phyloP scores from a whole-genome alignment of 2,888 invertebrate species.

The Melanargia galathea region DNA sequence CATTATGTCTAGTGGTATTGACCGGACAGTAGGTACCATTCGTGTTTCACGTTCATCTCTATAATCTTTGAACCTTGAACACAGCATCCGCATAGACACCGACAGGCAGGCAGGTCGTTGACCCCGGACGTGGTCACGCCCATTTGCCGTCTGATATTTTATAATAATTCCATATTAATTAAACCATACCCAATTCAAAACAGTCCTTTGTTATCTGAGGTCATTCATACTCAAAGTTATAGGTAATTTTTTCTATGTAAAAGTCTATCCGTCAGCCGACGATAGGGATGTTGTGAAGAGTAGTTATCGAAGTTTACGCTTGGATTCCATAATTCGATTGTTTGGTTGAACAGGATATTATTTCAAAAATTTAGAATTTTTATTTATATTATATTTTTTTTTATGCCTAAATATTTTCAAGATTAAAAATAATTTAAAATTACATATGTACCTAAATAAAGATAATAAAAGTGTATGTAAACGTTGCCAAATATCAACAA shows the following conservation, averaged over 20 bases:
- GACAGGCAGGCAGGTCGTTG: constrained; percentile 15
- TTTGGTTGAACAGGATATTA: no score
- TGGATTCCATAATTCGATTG: no score
- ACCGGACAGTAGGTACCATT: background rate
- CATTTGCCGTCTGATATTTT: constrained; percentile 24
- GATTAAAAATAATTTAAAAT: no score
- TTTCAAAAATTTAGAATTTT: no score
- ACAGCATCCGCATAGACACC: constrained; percentile 24
- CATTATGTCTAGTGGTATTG: constrained; percentile 4
- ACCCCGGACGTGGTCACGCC: constrained; percentile 30
- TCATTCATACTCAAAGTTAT: background rate
- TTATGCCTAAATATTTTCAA: no score
- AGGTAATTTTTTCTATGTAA: background rate
- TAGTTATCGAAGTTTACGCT: no score
- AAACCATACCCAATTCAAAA: constrained; percentile 9
- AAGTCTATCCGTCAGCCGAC: no score
- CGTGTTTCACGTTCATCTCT: constrained; percentile 15
- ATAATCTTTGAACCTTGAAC: constrained; percentile 23
- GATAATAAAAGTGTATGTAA: no score
- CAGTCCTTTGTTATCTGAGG: constrained; percentile 11
- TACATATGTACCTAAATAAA: no score
- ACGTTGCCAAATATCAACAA: no score
- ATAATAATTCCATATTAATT: constrained; percentile 25
- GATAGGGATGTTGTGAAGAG: no score
- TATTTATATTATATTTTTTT: no score